These are phyloP conservation scores for Thalassoma bifasciatum DNA, from an alignment of 2,113 vertebrate genomes.

Conservation along the genomic window DNA sequence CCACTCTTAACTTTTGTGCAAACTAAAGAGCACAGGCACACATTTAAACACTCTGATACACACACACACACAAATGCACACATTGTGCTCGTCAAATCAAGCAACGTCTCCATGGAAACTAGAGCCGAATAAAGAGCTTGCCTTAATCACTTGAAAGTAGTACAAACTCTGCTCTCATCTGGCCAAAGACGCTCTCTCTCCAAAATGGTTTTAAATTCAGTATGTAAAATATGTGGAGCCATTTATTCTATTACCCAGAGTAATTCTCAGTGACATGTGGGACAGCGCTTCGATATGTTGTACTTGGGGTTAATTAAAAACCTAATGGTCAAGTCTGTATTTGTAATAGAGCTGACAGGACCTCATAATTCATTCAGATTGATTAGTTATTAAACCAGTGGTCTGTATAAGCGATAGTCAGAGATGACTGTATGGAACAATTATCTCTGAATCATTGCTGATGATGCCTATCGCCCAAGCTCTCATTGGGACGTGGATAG, in stretches of 20 bases:
- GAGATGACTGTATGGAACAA: conserved; percentile 38
- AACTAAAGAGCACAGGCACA: conserved; percentile 19
- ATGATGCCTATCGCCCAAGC: conserved; percentile 9
- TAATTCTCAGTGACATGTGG: conserved; percentile 54
- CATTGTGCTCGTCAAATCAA: conserved; percentile 69
- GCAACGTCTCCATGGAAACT: conserved; percentile 75
- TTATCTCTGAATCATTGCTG: conserved; percentile 40
- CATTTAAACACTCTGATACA: neutral
- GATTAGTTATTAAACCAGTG: conserved; percentile 67
- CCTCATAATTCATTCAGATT: conserved; percentile 65
- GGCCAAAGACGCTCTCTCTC: conserved; percentile 65
- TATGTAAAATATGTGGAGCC: conserved; percentile 41
- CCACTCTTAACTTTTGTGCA: conserved; percentile 13
- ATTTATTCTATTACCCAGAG: conserved; percentile 60
- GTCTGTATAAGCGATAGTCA: conserved; percentile 48
- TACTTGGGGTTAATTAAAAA: conserved; percentile 75
- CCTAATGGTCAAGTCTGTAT: conserved; percentile 70
- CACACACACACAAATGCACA: conserved; percentile 16
- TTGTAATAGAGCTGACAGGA: conserved; percentile 65
- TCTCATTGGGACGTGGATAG: conserved; percentile 19
- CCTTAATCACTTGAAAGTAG: conserved; percentile 76
- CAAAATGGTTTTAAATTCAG: conserved; percentile 52
- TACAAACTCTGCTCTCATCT: conserved; percentile 61
- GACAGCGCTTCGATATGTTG: conserved; percentile 64
- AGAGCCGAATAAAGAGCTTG: conserved; percentile 71